phyloP scores from a whole-genome alignment of 2,797 vertebrate genomes.

The Gymnothorax javanicus region DNA sequence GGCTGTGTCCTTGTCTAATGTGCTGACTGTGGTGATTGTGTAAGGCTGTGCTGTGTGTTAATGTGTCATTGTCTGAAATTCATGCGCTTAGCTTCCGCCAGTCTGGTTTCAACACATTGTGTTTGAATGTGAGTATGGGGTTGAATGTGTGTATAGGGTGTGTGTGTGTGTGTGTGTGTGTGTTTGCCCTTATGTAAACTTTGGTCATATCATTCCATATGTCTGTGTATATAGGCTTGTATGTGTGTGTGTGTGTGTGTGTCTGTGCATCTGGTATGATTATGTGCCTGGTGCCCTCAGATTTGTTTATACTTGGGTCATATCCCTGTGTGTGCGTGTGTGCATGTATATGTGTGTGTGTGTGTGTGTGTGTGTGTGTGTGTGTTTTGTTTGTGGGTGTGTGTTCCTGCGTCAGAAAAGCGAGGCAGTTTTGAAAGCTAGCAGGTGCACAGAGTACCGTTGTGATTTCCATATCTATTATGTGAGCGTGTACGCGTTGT shows the following conservation, averaged over 20 bases:
- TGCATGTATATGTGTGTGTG: neutral
- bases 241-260: neutral
- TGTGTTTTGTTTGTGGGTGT: neutral
- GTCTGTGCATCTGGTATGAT: neutral
- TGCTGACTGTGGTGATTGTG: neutral
- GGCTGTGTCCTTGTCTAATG: neutral
- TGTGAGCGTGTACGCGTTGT: neutral
- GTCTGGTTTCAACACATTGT: neutral
- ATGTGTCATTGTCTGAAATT: neutral
- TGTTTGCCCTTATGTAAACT: too few species aligned
- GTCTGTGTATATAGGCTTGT: neutral
- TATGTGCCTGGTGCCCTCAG: neutral
- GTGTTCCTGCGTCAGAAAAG: neutral
- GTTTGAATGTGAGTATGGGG: neutral
- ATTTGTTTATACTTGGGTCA: neutral
- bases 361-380: neutral
- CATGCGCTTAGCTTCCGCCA: neutral
- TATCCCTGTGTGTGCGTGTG: neutral
- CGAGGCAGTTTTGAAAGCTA: constrained; percentile 45
- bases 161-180: neutral
- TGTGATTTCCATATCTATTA: constrained; percentile 40
- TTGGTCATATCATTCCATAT: too few species aligned
- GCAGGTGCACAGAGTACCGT: constrained; percentile 35
- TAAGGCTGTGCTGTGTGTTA: neutral
- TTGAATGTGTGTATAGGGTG: neutral